Evolutionary conservation across 2,888 invertebrate genomes (phyloP).

Genomic region (Exephanes ischioxanthus): DNA sequence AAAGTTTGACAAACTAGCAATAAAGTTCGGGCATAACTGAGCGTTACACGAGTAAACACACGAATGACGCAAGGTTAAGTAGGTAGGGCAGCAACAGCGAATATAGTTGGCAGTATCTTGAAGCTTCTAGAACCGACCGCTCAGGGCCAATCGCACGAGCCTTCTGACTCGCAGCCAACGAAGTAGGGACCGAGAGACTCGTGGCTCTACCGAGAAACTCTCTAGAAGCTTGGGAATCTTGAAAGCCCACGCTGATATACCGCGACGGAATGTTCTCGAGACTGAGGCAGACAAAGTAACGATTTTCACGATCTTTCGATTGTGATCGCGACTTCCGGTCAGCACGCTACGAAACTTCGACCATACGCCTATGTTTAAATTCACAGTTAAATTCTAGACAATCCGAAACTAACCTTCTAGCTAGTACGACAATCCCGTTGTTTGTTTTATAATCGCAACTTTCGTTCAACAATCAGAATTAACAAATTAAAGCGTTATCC

Average conservation of each 20-base stretch:
- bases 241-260: not conserved
- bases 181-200: not conserved
- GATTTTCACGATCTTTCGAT: not conserved
- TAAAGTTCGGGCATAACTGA: constrained; percentile 40
- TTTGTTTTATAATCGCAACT: not conserved
- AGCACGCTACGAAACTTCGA: not conserved
- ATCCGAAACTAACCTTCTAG: too few species aligned
- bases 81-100: too few species aligned
- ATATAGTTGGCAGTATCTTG: not conserved
- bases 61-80: constrained; percentile 3
- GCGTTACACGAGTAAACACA: constrained; percentile 31
- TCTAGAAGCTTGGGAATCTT: constrained; percentile 1
- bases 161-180: not conserved
- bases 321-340: not conserved
- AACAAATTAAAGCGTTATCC: not conserved
- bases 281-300: not conserved
- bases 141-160: not conserved
- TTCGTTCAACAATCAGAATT: not conserved
- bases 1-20: not conserved
- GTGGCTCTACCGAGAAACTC: not conserved
- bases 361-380: not conserved
- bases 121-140: not conserved
- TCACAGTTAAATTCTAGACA: not conserved
- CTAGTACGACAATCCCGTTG: not conserved
- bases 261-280: not conserved